Evolutionary conservation across 1,140 invertebrate species (phyloP).

Genomic region (Rhizoglyphus robini): DNA sequence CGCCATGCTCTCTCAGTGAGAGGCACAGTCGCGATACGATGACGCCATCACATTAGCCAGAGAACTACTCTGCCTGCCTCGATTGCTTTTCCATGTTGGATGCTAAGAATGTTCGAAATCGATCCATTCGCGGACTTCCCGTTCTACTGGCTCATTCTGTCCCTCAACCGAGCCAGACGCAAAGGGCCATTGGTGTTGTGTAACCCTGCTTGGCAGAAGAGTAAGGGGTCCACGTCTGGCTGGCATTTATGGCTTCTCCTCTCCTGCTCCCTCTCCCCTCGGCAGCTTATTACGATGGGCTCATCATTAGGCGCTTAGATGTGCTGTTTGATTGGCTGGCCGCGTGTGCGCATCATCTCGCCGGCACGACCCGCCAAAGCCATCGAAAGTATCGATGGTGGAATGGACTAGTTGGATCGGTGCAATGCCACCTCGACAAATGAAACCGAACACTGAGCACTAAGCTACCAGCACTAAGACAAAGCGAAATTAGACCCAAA

Average conservation of each 20-base stretch:
- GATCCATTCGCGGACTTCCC: not conserved
- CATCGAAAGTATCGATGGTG: too few relatives aligned
- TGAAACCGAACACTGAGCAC: too few relatives aligned
- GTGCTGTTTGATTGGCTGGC: not conserved
- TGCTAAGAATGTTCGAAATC: not conserved
- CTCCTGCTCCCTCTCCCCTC: not conserved
- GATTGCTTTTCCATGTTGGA: conserved; percentile 3
- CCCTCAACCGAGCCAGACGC: too few relatives aligned
- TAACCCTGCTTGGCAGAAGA: not conserved
- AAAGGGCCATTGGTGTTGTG: too few relatives aligned
- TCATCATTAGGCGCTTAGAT: not conserved
- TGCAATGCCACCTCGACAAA: too few relatives aligned
- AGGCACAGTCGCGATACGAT: not conserved
- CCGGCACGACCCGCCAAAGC: too few relatives aligned
- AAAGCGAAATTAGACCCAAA: too few relatives aligned
- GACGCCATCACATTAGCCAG: conserved; percentile 3
- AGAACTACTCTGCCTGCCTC: not conserved
- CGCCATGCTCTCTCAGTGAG: not conserved
- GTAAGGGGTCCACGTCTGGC: not conserved
- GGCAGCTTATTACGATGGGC: not conserved
- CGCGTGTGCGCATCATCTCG: too few relatives aligned
- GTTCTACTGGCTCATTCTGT: not conserved
- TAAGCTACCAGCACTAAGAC: too few relatives aligned
- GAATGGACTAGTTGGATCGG: too few relatives aligned
- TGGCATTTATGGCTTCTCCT: not conserved